Percentiles rank a stretch among this genome's conserved stretches.
These are phyloP conservation scores for Actinia tenebrosa DNA, from an alignment of 64 coral and sea anemone genomes.

Conservation along the genomic window DNA sequence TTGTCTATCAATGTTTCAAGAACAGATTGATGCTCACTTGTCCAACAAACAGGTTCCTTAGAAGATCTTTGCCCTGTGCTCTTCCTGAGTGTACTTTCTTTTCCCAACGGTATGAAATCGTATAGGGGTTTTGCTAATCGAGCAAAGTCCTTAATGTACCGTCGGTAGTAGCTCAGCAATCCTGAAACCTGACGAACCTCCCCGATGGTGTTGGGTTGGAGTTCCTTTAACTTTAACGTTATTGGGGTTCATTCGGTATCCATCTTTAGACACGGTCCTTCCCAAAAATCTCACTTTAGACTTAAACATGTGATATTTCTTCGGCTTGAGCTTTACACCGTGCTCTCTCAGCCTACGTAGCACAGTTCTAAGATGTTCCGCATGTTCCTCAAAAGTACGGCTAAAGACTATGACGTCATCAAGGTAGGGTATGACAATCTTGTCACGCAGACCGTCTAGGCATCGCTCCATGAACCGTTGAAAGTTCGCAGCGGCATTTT, in stretches of 20 bases:
- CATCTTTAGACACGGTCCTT: conserved; percentile 40
- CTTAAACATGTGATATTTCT: conserved; percentile 38
- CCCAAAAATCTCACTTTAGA: conserved; percentile 55
- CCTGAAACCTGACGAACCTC: conserved; percentile 47
- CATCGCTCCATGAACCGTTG: conserved; percentile 49
- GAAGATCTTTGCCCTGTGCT: not conserved
- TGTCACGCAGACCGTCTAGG: conserved; percentile 30
- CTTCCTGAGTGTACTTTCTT: not conserved
- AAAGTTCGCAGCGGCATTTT: conserved; percentile 40
- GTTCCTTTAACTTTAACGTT: conserved; percentile 50
- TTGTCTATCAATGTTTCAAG: too few relatives aligned
- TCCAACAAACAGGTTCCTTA: too few relatives aligned
- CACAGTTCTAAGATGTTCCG: conserved; percentile 31
- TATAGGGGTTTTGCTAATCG: conserved; percentile 31
- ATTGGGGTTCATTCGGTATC: conserved; percentile 40
- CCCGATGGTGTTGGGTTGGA: conserved; percentile 29
- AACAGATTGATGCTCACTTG: too few relatives aligned
- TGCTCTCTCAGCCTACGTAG: conserved; percentile 27
- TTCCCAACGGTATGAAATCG: conserved; percentile 3
- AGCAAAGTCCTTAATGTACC: conserved; percentile 49
- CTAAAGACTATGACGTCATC: conserved; percentile 48
- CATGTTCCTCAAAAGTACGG: conserved; percentile 42
- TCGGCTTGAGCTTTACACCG: conserved; percentile 34
- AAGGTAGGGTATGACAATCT: conserved; percentile 46
- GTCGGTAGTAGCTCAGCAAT: conserved; percentile 38